These are phyloP conservation scores for Flexamia atlantica DNA, from an alignment of 2,888 invertebrate genomes.

Conservation along the genomic window DNA sequence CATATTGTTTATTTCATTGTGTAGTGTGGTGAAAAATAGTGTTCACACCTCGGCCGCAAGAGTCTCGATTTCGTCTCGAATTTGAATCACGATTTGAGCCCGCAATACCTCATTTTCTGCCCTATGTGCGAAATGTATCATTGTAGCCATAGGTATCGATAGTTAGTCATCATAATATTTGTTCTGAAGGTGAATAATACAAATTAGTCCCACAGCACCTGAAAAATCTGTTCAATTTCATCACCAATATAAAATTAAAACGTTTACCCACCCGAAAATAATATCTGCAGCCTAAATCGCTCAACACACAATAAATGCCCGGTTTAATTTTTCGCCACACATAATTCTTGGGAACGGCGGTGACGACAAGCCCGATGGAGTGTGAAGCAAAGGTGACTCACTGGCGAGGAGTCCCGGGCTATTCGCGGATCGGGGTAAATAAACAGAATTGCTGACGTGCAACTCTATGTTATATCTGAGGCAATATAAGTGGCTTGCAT, in stretches of 20 bases:
- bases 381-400: neutral
- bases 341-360: neutral
- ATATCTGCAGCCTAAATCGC: neutral
- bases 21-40: too few relatives aligned
- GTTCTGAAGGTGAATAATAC: too few relatives aligned
- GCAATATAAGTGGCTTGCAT: too few relatives aligned
- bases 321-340: neutral
- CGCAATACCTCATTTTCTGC: too few relatives aligned
- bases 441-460: neutral
- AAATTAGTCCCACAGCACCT: too few relatives aligned
- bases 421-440: neutral
- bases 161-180: too few relatives aligned
- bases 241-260: neutral
- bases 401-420: neutral
- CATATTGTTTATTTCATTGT: too few relatives aligned
- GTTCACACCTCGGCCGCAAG: too few relatives aligned
- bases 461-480: slow-evolving; percentile 7
- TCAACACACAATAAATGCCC: neutral
- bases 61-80: too few relatives aligned
- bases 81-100: too few relatives aligned
- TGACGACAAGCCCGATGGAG: neutral
- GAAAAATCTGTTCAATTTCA: neutral
- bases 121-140: too few relatives aligned
- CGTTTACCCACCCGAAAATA: neutral
- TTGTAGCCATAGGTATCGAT: too few relatives aligned